These are phyloP conservation scores for Thymelicus lineola DNA, from an alignment of 2,888 invertebrate genomes.

Conservation along the genomic window DNA sequence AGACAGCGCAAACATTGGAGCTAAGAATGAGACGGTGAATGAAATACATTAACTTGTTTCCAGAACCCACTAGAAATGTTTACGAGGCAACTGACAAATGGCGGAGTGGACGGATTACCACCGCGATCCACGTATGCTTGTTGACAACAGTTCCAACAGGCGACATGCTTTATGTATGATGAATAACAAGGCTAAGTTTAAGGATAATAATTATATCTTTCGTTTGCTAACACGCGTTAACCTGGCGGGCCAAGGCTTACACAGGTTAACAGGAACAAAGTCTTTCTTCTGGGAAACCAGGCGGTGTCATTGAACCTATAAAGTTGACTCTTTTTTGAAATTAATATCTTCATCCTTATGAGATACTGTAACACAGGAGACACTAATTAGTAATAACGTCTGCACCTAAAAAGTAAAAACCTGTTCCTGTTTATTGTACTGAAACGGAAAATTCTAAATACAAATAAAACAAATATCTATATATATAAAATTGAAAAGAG, in stretches of 20 bases:
- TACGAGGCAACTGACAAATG: constrained; percentile 51
- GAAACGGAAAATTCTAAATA: neutral
- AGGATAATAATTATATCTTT: constrained; percentile 60
- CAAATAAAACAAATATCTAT: neutral
- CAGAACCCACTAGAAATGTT: constrained; percentile 47
- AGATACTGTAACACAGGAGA: neutral
- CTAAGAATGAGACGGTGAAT: constrained; percentile 5
- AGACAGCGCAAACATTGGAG: neutral
- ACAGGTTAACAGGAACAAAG: constrained; percentile 61
- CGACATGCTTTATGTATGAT: constrained; percentile 59
- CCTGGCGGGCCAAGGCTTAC: constrained; percentile 62
- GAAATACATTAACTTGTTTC: constrained; percentile 13
- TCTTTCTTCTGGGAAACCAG: constrained; percentile 48
- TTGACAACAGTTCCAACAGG: constrained; percentile 56
- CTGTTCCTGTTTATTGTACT: neutral
- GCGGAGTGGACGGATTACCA: constrained; percentile 47
- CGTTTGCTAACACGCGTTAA: constrained; percentile 52
- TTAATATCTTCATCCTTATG: constrained; percentile 13
- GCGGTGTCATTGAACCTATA: constrained; percentile 31
- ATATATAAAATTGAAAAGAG: too few species aligned
- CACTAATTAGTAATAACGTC: constrained; percentile 1
- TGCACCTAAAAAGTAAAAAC: neutral
- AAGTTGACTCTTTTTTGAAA: constrained; percentile 27
- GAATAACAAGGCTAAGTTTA: constrained; percentile 57
- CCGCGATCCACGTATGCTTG: constrained; percentile 43